A percentile compares a stretch with the other conserved stretches of the same genome.
Evolutionary conservation across 53 echinoderm and acorn worm genomes (phyloP).

Genomic region (Luidia sarsii): DNA sequence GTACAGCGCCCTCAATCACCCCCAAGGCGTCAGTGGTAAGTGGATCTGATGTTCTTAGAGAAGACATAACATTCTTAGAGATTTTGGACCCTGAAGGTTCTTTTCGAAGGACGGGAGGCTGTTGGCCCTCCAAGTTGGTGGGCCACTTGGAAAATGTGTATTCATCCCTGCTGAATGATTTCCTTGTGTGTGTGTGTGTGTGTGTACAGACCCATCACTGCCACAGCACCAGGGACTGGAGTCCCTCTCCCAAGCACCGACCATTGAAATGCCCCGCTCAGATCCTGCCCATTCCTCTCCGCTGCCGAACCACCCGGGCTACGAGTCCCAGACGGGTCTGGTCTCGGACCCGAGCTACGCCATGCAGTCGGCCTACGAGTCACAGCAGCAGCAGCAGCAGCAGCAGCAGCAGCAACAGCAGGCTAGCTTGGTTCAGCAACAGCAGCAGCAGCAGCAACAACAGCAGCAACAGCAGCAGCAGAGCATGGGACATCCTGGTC

Average conservation of each 20-base stretch:
- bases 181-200: too few relatives aligned
- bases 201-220: slow-evolving; percentile 44
- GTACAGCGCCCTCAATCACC: slow-evolving; percentile 44
- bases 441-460: too few relatives aligned
- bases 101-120: too few relatives aligned
- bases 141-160: too few relatives aligned
- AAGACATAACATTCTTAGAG: too few relatives aligned
- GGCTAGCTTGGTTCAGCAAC: slow-evolving; percentile 21
- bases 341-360: slow-evolving; percentile 56
- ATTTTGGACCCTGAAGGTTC: too few relatives aligned
- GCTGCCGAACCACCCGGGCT: slow-evolving; percentile 14
- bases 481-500: slow-evolving; percentile 11
- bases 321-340: slow-evolving; percentile 43
- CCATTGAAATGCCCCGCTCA: slow-evolving; percentile 27
- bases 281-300: slow-evolving; percentile 28
- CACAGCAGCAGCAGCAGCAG: slow-evolving; percentile 7
- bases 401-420: slow-evolving; percentile 4
- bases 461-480: slow-evolving; percentile 23
- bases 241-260: slow-evolving; percentile 29
- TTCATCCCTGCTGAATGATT: too few relatives aligned
- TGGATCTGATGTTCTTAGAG: too few relatives aligned
- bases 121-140: too few relatives aligned
- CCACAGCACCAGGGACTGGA: slow-evolving; percentile 49
- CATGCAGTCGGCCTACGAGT: slow-evolving; percentile 46
- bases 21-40: slow-evolving; percentile 22